Conservation (phyloP, 2,888 invertebrate genomes). For the Morpho achilles region DNA sequence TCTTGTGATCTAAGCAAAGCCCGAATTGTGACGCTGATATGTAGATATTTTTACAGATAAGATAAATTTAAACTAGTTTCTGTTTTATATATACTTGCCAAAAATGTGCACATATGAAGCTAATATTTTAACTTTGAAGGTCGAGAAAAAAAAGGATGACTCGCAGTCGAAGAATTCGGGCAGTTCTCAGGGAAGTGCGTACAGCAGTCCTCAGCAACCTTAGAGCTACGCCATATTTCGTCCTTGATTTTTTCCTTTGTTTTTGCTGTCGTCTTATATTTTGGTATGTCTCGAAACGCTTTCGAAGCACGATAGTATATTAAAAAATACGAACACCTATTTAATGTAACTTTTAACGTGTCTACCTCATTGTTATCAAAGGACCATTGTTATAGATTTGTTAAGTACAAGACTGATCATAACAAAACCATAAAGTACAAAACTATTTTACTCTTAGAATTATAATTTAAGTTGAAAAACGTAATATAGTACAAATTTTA, state of each 20-base stretch:
- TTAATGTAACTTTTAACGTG: slow-evolving; percentile 27
- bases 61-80: too few species aligned
- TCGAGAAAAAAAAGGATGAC: slow-evolving; percentile 64
- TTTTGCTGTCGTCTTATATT: background rate
- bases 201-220: slow-evolving; percentile 49
- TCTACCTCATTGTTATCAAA: slow-evolving; percentile 53
- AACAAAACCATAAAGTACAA: slow-evolving; percentile 71
- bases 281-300: background rate
- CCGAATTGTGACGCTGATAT: too few species aligned
- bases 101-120: too few species aligned
- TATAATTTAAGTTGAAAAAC: slow-evolving; percentile 56
- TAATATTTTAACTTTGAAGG: slow-evolving; percentile 39
- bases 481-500: slow-evolving; percentile 74
- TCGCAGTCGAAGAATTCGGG: slow-evolving; percentile 58
- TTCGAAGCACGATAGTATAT: background rate
- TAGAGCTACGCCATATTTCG: slow-evolving; percentile 5
- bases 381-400: slow-evolving; percentile 35
- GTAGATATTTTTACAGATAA: too few species aligned
- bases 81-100: too few species aligned
- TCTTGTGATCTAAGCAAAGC: too few species aligned
- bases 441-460: slow-evolving; percentile 54
- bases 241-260: too few species aligned
- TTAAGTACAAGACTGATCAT: slow-evolving; percentile 68
- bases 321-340: slow-evolving; percentile 6
- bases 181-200: slow-evolving; percentile 60